phyloP scores from a whole-genome alignment of 2,113 vertebrate genomes.

The Prinia subflava region DNA sequence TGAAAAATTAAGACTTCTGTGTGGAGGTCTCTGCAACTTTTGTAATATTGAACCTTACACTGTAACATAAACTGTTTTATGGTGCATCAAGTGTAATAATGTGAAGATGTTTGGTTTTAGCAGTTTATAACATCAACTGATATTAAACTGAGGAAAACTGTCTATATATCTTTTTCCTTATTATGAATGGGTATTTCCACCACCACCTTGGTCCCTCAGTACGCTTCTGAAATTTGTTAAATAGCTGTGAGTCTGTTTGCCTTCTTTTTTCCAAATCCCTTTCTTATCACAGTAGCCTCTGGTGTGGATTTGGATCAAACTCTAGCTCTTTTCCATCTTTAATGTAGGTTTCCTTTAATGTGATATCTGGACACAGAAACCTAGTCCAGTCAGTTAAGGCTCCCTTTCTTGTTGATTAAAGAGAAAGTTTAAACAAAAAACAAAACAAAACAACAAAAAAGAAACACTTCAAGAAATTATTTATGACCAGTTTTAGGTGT shows the following conservation, averaged over 20 bases:
- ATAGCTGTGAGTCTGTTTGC: background rate
- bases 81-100: slow-evolving; percentile 61
- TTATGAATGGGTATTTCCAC: background rate
- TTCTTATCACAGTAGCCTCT: background rate
- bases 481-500: background rate
- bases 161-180: background rate
- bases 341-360: background rate
- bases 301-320: background rate
- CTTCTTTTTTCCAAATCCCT: background rate
- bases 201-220: background rate
- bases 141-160: slow-evolving; percentile 65
- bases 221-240: background rate
- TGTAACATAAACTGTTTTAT: slow-evolving; percentile 58
- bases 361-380: background rate
- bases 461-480: background rate
- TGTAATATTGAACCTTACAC: slow-evolving; percentile 48
- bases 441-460: background rate
- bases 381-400: background rate
- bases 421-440: background rate
- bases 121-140: slow-evolving; percentile 33
- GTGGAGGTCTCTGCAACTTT: slow-evolving; percentile 46
- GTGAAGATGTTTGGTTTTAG: slow-evolving; percentile 65
- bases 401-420: background rate
- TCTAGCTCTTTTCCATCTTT: background rate
- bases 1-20: background rate